phyloP scores from a whole-genome alignment of 2,113 vertebrate species.

The Genyomyrus donnyi region DNA sequence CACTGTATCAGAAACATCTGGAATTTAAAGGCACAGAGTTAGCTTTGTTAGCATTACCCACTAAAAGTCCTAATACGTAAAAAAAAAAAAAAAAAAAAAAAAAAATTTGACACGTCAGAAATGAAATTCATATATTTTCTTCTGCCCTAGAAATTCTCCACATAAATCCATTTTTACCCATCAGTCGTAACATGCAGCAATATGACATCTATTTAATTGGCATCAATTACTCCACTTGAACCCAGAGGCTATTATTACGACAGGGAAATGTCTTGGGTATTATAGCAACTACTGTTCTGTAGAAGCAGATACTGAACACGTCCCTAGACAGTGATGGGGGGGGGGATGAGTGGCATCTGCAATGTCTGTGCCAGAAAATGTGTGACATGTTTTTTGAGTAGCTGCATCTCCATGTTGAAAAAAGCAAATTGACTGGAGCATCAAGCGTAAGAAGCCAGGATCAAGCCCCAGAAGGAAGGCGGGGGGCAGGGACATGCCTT shows the following conservation, averaged over 20 bases:
- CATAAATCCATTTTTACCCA: neutral
- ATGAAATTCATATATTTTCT: neutral
- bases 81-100: neutral
- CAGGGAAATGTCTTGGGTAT: neutral
- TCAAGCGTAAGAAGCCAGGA: neutral
- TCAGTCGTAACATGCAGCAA: neutral
- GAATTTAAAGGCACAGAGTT: neutral
- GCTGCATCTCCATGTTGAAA: neutral
- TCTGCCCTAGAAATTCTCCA: conserved; percentile 2
- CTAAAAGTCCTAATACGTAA: neutral
- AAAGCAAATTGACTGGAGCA: neutral
- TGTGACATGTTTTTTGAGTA: neutral
- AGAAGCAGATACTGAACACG: neutral
- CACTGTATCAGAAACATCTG: conserved; percentile 90
- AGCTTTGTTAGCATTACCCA: neutral
- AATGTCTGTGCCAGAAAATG: neutral
- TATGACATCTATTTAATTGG: neutral
- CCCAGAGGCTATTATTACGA: neutral
- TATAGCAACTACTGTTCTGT: neutral
- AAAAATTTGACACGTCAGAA: neutral
- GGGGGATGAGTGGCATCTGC: neutral
- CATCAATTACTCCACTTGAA: neutral
- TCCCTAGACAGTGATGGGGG: neutral
- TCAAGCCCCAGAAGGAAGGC: neutral
- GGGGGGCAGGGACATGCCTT: neutral